These are phyloP conservation scores for Drosophila buzzatii DNA, from an alignment of 2,888 invertebrate genomes.

Conservation along the genomic window DNA sequence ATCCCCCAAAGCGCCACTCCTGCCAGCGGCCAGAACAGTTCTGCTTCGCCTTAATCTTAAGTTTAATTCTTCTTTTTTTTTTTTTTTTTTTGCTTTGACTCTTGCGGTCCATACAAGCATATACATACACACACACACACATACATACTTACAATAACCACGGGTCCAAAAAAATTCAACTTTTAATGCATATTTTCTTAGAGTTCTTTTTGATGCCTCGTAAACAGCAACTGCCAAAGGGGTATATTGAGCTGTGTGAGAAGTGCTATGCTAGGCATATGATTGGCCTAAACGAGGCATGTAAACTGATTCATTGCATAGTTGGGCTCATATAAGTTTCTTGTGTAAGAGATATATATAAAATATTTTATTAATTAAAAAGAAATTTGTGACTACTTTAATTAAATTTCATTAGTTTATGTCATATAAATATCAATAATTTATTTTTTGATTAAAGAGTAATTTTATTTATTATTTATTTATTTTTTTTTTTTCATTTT, in stretches of 20 bases:
- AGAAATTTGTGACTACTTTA: too few species aligned
- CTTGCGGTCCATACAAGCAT: slow-evolving; percentile 39
- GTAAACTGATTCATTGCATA: too few species aligned
- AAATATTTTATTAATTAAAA: too few species aligned
- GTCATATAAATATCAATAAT: too few species aligned
- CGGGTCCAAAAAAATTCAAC: slow-evolving; percentile 38
- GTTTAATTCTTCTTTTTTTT: slow-evolving; percentile 60
- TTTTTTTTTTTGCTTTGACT: slow-evolving; percentile 66
- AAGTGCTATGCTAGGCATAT: not conserved
- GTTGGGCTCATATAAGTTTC: too few species aligned
- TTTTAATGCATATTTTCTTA: slow-evolving; percentile 60
- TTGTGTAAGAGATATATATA: too few species aligned
- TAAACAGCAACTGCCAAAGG: not conserved
- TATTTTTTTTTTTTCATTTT: too few species aligned
- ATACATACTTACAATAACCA: not conserved
- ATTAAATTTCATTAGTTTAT: too few species aligned
- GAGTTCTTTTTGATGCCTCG: slow-evolving; percentile 24
- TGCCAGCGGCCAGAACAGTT: slow-evolving; percentile 46
- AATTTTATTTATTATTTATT: too few species aligned
- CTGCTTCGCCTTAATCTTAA: slow-evolving; percentile 69
- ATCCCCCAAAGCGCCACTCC: slow-evolving; percentile 58
- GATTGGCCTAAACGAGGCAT: not conserved
- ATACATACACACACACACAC: not conserved
- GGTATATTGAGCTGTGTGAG: not conserved
- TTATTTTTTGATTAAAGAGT: too few species aligned